Evolutionary conservation across 2,113 vertebrate species (phyloP), one percentile per base, ranked within the genome.

Genomic region (Catagonus wagneri): DNA sequence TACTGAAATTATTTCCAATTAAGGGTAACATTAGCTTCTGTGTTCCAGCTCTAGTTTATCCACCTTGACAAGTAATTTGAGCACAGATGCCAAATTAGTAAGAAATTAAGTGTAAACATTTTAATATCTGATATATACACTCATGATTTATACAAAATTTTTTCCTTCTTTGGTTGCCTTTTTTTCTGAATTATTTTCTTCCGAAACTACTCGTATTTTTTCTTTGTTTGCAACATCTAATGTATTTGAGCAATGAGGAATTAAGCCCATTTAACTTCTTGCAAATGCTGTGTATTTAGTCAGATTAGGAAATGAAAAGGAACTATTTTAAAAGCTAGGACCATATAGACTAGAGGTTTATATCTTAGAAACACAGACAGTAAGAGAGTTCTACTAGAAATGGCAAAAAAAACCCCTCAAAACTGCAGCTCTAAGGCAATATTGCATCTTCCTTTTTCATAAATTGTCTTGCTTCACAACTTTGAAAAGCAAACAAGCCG

Each of bases 381-480:
- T 87, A 98, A 97, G 93, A 97, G 96, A 90, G 85, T 89, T 95
- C 63, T 85, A 72, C n/a, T 69, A 27, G 94, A 98, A 98, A 95
- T 81, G 93, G 88, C 88, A 96, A 96, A 95, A 95, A 94, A 65
- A 27, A n/a, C n/a, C n/a, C n/a, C 25, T 94, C 89, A 96, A 90
- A 89, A 71, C 68, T 76, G 90, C 94, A 94, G 97, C 76, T 75
- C 83, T 29, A 75, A 97, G 79, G 86, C 76, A 96, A 96, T 84
- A 61, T 90, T 96, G 36, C 89, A 96, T 44, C 60, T 97, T 97
- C 83, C 83, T 95, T 95, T 90, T 80, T 91, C 92, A 94, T 96
- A 90, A 90, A 90, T 90, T 97, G 60, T 90, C 66, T 95, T 66
- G n/a, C 23, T 78, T 90, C 78, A 74, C 11, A 54, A 83, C 74